Base-by-base conservation (phyloP, 2,797 vertebrate species). In the Remorina albescens region DNA sequence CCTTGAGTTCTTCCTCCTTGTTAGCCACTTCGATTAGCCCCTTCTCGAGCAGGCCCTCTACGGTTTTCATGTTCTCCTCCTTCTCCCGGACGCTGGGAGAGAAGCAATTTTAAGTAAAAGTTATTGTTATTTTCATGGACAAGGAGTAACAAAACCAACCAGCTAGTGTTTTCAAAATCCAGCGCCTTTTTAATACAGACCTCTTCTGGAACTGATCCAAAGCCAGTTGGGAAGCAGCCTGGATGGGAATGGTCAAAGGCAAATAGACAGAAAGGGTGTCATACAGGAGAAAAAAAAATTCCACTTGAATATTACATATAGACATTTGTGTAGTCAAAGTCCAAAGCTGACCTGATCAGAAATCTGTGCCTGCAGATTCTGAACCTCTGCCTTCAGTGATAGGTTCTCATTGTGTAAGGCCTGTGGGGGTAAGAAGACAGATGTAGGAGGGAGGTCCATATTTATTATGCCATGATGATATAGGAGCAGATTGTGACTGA, bases 11-110 rank as follows among this genome's bases (percentile, higher is more conserved):
- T 23, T 96, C 96, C 71, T 98, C 96, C 81, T 97, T 99, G 86
- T 97, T 98, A 76, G 97, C 97, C 92, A 99, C 94, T 88, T 99
- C 93, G 74, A 99, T 99, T 71, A 99, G 94, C 62, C 97, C 97
- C 67, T 96, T 90, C 88, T 99, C 96, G 72, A 99, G 94, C 72
- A 99, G 92, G 67, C 92, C 94, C 90, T 99, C 97, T 32, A 98
- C 95, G 0, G 96, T 98, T 92, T 95, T 98, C 82, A 99, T 95
- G 88, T 97, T 99, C 66, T 98, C 97, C 64, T 98, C 97, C 59
- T 95, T 97, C 83, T 99, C 97, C 77, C 92, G 94, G 80, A 96
- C 91, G 80, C 97, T 99, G 78, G 10, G 44, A 1, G 58, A 50
- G 37, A 74, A 61, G 28, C 7, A 85, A 23, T 7, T 8, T 46